A percentile compares a stretch with the other conserved stretches of the same genome.
Conservation (phyloP, 2,797 vertebrate genomes). For the Syngnathus rostellatus region DNA sequence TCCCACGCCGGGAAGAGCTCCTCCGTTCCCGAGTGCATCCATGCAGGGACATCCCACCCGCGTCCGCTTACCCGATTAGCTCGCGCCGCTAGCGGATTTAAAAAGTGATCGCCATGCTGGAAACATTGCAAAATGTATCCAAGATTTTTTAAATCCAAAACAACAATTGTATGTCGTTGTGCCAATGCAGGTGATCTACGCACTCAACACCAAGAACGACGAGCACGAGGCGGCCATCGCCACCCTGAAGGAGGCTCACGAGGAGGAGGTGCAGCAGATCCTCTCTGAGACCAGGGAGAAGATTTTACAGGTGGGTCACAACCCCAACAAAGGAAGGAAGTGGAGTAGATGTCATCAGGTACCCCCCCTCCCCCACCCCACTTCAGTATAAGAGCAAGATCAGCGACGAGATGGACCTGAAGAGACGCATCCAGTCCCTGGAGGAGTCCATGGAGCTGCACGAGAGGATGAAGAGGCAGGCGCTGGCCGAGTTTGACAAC, state of each 20-base stretch:
- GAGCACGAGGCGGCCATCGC: constrained; percentile 94
- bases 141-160: not conserved
- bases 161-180: not conserved
- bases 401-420: constrained; percentile 90
- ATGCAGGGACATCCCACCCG: not conserved
- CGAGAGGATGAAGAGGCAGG: constrained; percentile 91
- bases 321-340: not conserved
- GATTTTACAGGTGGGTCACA: constrained; percentile 66
- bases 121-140: no score
- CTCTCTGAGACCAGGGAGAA: constrained; percentile 95
- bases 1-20: not conserved
- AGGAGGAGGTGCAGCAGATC: constrained; percentile 98
- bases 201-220: constrained; percentile 97
- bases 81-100: not conserved
- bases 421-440: constrained; percentile 86
- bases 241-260: constrained; percentile 93
- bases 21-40: not conserved
- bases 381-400: constrained; percentile 89
- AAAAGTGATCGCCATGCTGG: not conserved
- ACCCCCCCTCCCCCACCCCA: no score
- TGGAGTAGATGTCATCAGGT: not conserved
- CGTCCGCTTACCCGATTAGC: not conserved
- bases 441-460: constrained; percentile 95
- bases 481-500: constrained; percentile 89
- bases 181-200: constrained; percentile 87